Percentiles rank a stretch among this genome's conserved stretches.
Evolutionary conservation across 2,797 vertebrate species (phyloP).

Genomic region (Sebastes diploproa): DNA sequence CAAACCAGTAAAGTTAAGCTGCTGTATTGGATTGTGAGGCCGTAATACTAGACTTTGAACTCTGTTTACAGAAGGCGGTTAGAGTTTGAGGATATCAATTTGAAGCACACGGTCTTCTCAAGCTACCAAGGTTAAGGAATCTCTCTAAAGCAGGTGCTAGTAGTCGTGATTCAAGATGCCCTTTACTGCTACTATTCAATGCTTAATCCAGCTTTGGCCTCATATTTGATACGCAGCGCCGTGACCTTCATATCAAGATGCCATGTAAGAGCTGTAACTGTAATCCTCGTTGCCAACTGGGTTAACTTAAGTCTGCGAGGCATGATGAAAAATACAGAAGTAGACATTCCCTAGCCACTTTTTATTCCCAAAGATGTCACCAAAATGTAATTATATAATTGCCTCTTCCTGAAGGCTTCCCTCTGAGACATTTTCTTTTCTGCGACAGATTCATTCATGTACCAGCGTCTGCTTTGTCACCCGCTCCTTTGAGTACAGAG

Average conservation of each 20-base stretch:
- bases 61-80: constrained; percentile 6
- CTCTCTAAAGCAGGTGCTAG: neutral
- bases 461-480: constrained; percentile 57
- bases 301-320: constrained; percentile 30
- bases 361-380: constrained; percentile 18
- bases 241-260: neutral
- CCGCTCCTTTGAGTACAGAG: constrained; percentile 54
- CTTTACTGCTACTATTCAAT: neutral
- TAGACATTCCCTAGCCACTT: constrained; percentile 6
- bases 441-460: constrained; percentile 44
- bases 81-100: neutral
- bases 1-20: constrained; percentile 12
- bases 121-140: constrained; percentile 2
- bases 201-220: constrained; percentile 30
- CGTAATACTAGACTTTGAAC: constrained; percentile 20
- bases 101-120: neutral
- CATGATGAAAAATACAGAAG: neutral
- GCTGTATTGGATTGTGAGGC: constrained; percentile 8
- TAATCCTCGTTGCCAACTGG: constrained; percentile 17
- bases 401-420: constrained; percentile 4
- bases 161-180: neutral
- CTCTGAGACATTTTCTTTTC: constrained; percentile 46
- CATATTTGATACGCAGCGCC: neutral
- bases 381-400: constrained; percentile 67
- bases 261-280: constrained; percentile 10